Evolutionary conservation across 2,113 vertebrate genomes (phyloP).

Genomic region (Penelope pileata): DNA sequence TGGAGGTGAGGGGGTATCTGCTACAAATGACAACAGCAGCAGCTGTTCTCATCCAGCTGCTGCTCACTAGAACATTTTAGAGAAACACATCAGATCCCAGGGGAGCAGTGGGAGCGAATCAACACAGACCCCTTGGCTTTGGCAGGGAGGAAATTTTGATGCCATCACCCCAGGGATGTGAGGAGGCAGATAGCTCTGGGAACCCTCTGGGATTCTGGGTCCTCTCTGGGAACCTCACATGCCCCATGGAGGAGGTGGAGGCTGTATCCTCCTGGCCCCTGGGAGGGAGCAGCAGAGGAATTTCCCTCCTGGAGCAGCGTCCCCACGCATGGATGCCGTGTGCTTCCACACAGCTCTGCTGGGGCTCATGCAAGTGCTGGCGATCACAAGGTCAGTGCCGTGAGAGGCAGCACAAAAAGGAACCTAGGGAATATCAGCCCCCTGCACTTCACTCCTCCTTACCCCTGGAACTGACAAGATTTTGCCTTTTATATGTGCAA

Average conservation of each 20-base stretch:
- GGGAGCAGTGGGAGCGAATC: constrained; percentile 65
- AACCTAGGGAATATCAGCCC: background rate
- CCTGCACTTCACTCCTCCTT: background rate
- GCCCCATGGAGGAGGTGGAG: constrained; percentile 58
- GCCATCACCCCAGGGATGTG: constrained; percentile 62
- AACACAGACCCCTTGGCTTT: constrained; percentile 56
- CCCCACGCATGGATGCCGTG: background rate
- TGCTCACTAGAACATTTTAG: constrained; percentile 35
- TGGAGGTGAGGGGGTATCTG: background rate
- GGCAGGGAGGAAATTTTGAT: constrained; percentile 66
- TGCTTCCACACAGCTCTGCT: background rate
- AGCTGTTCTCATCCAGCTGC: constrained; percentile 53
- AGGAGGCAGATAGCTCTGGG: constrained; percentile 57
- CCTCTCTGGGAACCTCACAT: constrained; percentile 65
- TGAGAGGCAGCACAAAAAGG: background rate
- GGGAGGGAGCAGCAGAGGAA: constrained; percentile 38
- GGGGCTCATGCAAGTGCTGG: background rate
- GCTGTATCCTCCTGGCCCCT: constrained; percentile 49
- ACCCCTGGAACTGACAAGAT: constrained; percentile 4
- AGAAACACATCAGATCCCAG: constrained; percentile 37
- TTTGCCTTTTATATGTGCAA: background rate
- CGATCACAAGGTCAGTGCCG: background rate
- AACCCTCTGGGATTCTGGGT: too few species aligned
- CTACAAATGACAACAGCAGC: constrained; percentile 28
- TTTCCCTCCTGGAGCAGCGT: background rate